Evolutionary conservation across 2,113 vertebrate genomes (phyloP).

Genomic region (Amia ocellicauda): DNA sequence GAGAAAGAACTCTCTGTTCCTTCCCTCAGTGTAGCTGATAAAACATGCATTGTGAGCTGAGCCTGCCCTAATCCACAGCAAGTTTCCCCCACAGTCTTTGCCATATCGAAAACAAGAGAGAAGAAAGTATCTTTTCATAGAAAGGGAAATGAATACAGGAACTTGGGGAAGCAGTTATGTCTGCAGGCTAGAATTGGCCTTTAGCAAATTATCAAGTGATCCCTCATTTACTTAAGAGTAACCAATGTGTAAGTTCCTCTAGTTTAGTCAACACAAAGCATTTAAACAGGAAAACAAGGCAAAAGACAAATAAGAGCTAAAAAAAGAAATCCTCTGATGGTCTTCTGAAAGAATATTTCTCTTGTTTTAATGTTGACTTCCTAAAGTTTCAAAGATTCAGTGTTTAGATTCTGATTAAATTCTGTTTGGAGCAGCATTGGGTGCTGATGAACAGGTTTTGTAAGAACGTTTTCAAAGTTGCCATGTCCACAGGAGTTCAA

Average conservation of each 20-base stretch:
- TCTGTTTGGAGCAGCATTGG: too few species aligned
- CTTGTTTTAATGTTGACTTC: not conserved
- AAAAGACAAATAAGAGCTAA: not conserved
- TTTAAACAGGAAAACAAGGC: not conserved
- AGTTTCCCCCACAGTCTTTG: conserved; percentile 27
- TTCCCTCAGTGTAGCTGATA: conserved; percentile 44
- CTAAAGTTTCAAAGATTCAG: not conserved
- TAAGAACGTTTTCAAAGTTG: too few species aligned
- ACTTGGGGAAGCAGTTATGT: conserved; percentile 43
- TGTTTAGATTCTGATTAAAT: too few species aligned
- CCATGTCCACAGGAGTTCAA: too few species aligned
- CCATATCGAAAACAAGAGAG: conserved; percentile 45
- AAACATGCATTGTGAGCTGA: conserved; percentile 56
- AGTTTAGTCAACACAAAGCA: not conserved
- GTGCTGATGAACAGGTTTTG: too few species aligned
- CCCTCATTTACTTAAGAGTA: conserved; percentile 20
- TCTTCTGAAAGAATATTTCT: not conserved
- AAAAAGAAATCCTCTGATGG: conserved; percentile 1
- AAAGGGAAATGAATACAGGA: conserved; percentile 44
- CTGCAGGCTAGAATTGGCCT: conserved; percentile 45
- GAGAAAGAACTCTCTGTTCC: conserved; percentile 63
- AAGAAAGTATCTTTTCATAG: conserved; percentile 67
- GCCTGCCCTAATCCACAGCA: conserved; percentile 46
- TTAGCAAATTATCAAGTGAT: conserved; percentile 33
- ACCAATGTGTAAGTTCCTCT: not conserved